Conservation (phyloP, 2,888 invertebrate species). For the Luffia ferchaultella region DNA sequence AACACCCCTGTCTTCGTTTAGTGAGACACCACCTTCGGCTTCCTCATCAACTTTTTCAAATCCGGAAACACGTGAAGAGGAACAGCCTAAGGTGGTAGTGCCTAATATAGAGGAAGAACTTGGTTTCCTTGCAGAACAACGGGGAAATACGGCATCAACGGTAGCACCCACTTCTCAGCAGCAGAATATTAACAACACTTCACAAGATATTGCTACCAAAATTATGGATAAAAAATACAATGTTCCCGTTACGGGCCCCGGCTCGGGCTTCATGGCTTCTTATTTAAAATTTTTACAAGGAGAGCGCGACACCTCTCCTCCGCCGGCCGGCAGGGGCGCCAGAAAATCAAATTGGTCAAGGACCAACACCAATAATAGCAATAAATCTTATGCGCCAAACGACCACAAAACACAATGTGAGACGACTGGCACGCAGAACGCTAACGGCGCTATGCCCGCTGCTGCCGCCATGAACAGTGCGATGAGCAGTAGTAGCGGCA, state of each 20-base stretch:
- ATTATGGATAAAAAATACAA: slow-evolving; percentile 69
- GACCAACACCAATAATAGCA: slow-evolving; percentile 44
- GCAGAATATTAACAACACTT: slow-evolving; percentile 53
- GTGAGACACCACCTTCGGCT: slow-evolving; percentile 66
- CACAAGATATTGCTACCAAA: slow-evolving; percentile 57
- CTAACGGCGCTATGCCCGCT: slow-evolving; percentile 48
- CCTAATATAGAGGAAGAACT: slow-evolving; percentile 90
- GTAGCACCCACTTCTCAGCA: slow-evolving; percentile 61
- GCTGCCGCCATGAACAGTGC: slow-evolving; percentile 36
- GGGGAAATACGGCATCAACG: slow-evolving; percentile 55
- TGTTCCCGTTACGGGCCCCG: slow-evolving; percentile 66
- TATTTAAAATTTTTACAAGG: slow-evolving; percentile 86
- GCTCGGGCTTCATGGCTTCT: slow-evolving; percentile 86
- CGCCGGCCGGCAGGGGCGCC: slow-evolving; percentile 73
- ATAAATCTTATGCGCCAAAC: slow-evolving; percentile 41
- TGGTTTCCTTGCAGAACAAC: slow-evolving; percentile 77
- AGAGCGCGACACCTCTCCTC: slow-evolving; percentile 82
- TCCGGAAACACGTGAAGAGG: slow-evolving; percentile 69
- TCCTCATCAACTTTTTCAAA: slow-evolving; percentile 64
- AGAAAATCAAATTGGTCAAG: slow-evolving; percentile 74
- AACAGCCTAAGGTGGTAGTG: slow-evolving; percentile 84
- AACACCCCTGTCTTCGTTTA: slow-evolving; percentile 66
- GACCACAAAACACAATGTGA: slow-evolving; percentile 51
- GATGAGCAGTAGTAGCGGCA: slow-evolving; percentile 45
- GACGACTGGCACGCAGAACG: slow-evolving; percentile 37